Evolutionary conservation across 2,888 invertebrate species (phyloP), one percentile per base, ranked within the genome.

Genomic region (Bellardia pandia): DNA sequence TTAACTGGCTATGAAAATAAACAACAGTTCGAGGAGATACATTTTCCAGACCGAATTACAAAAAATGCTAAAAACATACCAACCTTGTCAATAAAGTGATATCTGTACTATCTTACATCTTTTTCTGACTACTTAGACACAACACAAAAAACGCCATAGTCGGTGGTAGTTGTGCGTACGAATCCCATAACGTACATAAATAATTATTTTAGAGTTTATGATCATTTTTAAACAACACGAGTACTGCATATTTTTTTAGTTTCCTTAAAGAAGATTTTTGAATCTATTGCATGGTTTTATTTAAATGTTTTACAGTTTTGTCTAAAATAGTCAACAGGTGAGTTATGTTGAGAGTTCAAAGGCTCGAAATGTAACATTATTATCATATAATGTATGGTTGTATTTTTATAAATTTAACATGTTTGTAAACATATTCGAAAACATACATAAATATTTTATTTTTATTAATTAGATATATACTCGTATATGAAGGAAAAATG

Each of bases 271-370:
- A 53, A 33, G 37, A 3, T 69, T 13, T 53, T 69, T 53, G 2
- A 56, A 56, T 56, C 8, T 69, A 37, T 16, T 33, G 51, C 48
- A 16, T 75, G 51, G 7, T 14, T 77, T 77, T 66, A 77, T 66
- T 77, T 56, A 77, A 66, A 56, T 53, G 66, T 56, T 66, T 75
- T 30, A n/a, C 23, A 16, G n/a, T 42, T 8, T 33, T 37, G 7
- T 23, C 37, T n/a, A 64, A 13, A 76, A 64, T 23, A 51, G 13
- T 30, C 2, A 56, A 71, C 60, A 79, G 68, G 37, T 69, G 58
- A 78, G 60, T 69, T 78, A 23, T 78, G 58, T 68, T 69, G 30
- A 69, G 58, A 69, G 69, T 58, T 58, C 69, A 69, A 37, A 58
- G 33, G 48, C 60, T 58, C 45, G n/a, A 77, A 37, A 68, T 42